These are phyloP conservation scores for Anhinga anhinga DNA, from an alignment of 2,113 vertebrate species.

Conservation along the genomic window DNA sequence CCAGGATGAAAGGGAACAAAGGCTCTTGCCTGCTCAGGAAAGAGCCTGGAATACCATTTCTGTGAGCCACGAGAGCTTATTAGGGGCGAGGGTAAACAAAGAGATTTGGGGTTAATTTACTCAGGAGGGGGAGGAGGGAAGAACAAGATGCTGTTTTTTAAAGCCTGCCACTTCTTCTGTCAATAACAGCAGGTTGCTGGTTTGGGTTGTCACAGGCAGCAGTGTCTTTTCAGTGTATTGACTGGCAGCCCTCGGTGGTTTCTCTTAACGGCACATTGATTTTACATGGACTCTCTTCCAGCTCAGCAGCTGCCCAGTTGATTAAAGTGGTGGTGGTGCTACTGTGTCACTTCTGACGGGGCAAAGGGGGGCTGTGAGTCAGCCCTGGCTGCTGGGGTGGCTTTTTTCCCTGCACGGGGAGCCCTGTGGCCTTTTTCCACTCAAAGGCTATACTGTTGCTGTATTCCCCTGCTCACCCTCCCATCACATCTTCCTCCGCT, in stretches of 20 bases:
- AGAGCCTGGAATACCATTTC: background rate
- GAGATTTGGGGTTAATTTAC: conserved; percentile 49
- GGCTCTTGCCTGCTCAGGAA: background rate
- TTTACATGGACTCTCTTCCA: background rate
- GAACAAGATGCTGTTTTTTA: background rate
- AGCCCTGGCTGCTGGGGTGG: background rate
- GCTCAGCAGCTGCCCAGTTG: background rate
- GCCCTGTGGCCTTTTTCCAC: background rate
- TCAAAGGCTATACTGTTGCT: too few relatives aligned
- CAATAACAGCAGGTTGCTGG: conserved; percentile 2
- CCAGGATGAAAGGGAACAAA: conserved; percentile 38
- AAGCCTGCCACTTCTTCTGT: background rate
- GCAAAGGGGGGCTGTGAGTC: background rate
- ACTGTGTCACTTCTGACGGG: background rate
- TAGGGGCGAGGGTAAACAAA: conserved; percentile 18
- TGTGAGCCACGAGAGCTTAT: background rate
- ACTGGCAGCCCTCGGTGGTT: background rate
- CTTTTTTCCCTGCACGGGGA: fast-evolving
- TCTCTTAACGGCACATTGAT: conserved; percentile 27
- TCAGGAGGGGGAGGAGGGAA: background rate
- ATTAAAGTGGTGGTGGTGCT: background rate
- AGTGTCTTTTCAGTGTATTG: background rate
- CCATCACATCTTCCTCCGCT: background rate
- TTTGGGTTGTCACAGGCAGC: background rate
- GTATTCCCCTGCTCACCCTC: background rate